A percentile compares a stretch with the other conserved stretches of the same genome.
These are phyloP conservation scores for Cosmia trapezina DNA, from an alignment of 2,888 invertebrate species.

Conservation along the genomic window DNA sequence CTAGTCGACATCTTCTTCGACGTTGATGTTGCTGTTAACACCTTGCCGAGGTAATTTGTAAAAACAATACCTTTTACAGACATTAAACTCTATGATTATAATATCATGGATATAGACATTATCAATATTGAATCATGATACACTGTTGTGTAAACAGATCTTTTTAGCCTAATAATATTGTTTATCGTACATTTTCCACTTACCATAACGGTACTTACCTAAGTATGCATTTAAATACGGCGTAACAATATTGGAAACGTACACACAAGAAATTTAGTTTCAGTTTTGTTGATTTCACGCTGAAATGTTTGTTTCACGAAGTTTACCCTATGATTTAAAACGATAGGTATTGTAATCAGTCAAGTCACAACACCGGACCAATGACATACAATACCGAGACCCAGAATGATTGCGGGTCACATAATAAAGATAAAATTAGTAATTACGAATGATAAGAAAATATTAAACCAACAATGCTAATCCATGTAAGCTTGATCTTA, in stretches of 20 bases:
- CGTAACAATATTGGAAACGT: slow-evolving; percentile 32
- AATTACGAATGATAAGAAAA: slow-evolving; percentile 75
- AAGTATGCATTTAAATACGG: slow-evolving; percentile 32
- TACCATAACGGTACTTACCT: slow-evolving; percentile 33
- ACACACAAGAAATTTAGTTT: slow-evolving; percentile 25
- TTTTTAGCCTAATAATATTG: slow-evolving; percentile 12
- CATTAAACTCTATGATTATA: slow-evolving; percentile 11
- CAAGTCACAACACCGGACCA: slow-evolving; percentile 73
- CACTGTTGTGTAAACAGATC: slow-evolving; percentile 43
- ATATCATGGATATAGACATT: slow-evolving; percentile 25
- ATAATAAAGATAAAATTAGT: slow-evolving; percentile 77
- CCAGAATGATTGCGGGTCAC: slow-evolving; percentile 80
- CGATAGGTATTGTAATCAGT: slow-evolving; percentile 62
- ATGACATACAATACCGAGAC: slow-evolving; percentile 78
- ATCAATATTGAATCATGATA: slow-evolving; percentile 22
- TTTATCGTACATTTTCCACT: slow-evolving; percentile 33
- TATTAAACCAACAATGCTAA: slow-evolving; percentile 73
- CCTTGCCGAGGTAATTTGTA: slow-evolving; percentile 82
- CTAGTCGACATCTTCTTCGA: slow-evolving; percentile 88
- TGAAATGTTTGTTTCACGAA: slow-evolving; percentile 42
- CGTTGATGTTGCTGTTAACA: slow-evolving; percentile 87
- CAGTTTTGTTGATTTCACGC: slow-evolving; percentile 46
- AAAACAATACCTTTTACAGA: slow-evolving; percentile 24
- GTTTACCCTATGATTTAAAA: slow-evolving; percentile 49
- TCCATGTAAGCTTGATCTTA: slow-evolving; percentile 61